These are phyloP conservation scores for Zaprionus camerounensis DNA, from an alignment of 1,140 invertebrate species.

Conservation along the genomic window DNA sequence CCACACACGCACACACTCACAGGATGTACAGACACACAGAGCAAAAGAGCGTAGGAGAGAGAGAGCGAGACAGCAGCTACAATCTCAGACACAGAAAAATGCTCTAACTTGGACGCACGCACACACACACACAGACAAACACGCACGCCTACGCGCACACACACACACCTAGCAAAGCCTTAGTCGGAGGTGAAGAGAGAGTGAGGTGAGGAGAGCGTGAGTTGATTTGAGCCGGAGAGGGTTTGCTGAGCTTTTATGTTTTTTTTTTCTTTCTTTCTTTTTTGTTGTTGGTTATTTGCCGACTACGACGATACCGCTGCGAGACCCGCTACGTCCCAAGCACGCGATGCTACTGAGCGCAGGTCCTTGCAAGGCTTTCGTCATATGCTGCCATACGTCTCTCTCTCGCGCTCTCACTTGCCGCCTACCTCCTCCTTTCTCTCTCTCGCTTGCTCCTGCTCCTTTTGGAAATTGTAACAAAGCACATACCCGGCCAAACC, in stretches of 20 bases:
- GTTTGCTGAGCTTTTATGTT: slow-evolving; percentile 34
- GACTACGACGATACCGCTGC: slow-evolving; percentile 28
- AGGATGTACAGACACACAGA: slow-evolving; percentile 5
- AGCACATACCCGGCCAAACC: slow-evolving; percentile 58
- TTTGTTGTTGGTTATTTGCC: slow-evolving; percentile 9
- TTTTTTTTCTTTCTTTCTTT: slow-evolving; percentile 9
- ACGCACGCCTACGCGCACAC: slow-evolving; percentile 24
- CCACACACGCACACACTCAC: slow-evolving; percentile 9
- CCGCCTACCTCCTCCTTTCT: slow-evolving; percentile 1
- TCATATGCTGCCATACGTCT: slow-evolving; percentile 43
- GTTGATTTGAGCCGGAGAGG: slow-evolving; percentile 29
- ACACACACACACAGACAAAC: not conserved
- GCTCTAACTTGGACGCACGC: not conserved
- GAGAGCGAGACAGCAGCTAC: slow-evolving; percentile 15
- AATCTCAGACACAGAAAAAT: slow-evolving; percentile 25
- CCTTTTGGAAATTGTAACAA: slow-evolving; percentile 65
- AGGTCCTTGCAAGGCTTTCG: slow-evolving; percentile 58
- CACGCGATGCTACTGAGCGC: slow-evolving; percentile 77
- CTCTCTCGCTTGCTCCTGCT: slow-evolving; percentile 1
- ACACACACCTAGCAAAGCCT: slow-evolving; percentile 43
- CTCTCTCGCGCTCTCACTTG: slow-evolving; percentile 23
- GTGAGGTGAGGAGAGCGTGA: not conserved
- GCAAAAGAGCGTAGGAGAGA: slow-evolving; percentile 2
- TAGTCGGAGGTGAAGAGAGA: slow-evolving; percentile 12
- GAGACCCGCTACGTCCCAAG: slow-evolving; percentile 70